Evolutionary conservation across 1,140 invertebrate species (phyloP).

Genomic region (Arctopsyche grandis): DNA sequence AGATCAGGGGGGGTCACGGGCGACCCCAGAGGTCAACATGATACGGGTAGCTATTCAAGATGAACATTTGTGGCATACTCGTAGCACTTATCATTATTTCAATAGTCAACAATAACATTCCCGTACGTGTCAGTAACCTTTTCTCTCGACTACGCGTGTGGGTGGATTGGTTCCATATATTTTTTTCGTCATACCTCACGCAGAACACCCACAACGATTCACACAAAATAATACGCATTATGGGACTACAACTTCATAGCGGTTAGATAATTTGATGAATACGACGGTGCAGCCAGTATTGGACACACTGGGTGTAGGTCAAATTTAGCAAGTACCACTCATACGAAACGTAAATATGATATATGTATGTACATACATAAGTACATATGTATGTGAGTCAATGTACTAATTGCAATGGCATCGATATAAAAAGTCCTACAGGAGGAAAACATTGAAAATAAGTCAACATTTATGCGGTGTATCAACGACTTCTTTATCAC

Average conservation of each 20-base stretch:
- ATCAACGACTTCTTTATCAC: no score
- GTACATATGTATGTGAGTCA: no score
- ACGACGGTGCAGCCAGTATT: no score
- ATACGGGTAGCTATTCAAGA: not conserved
- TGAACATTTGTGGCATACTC: not conserved
- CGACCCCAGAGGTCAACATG: not conserved
- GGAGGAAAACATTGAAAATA: no score
- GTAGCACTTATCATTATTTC: not conserved
- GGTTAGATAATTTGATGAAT: no score
- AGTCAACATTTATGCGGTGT: no score
- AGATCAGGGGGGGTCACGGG: not conserved
- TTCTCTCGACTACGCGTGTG: constrained; percentile 3
- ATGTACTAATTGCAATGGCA: no score
- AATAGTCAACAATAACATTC: constrained; percentile 2
- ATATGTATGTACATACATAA: no score
- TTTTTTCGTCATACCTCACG: constrained; percentile 1
- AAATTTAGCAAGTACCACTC: not conserved
- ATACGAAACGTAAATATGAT: not conserved
- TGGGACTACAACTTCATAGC: not conserved
- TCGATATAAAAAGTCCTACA: no score
- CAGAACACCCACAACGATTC: constrained; percentile 30
- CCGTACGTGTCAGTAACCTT: constrained; percentile 21
- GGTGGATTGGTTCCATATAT: constrained; percentile 15
- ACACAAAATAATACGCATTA: not conserved
- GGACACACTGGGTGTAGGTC: no score